These are phyloP conservation scores for Dexiosoma caninum DNA, from an alignment of 2,888 invertebrate species.

Conservation along the genomic window DNA sequence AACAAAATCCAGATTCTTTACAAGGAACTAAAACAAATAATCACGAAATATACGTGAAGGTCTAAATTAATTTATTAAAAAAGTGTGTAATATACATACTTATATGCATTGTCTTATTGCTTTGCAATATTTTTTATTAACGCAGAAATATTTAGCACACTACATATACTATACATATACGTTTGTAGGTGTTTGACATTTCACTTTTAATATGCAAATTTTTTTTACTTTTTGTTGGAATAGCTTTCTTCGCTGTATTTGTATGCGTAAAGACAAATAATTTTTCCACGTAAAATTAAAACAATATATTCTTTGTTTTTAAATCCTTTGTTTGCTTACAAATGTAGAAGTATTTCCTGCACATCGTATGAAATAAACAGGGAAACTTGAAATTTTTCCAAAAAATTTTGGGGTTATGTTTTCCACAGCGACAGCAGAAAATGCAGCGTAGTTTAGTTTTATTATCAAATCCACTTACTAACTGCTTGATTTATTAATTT, in stretches of 20 bases:
- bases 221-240: not conserved
- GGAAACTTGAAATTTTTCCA: slow-evolving; percentile 12
- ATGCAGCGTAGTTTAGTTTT: not conserved
- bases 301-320: slow-evolving; percentile 47
- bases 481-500: not conserved
- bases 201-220: slow-evolving; percentile 43
- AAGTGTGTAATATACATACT: no score
- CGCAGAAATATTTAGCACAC: not conserved
- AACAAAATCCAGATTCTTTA: slow-evolving; percentile 10
- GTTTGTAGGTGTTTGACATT: slow-evolving; percentile 18
- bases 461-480: not conserved
- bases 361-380: slow-evolving; percentile 4
- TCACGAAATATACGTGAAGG: slow-evolving; percentile 35
- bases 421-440: not conserved
- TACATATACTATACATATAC: not conserved
- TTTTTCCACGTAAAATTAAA: slow-evolving; percentile 21
- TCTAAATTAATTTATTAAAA: no score
- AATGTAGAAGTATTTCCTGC: slow-evolving; percentile 15
- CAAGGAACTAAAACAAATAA: not conserved
- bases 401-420: slow-evolving; percentile 54
- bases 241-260: not conserved
- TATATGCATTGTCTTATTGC: slow-evolving; percentile 16
- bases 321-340: slow-evolving; percentile 40
- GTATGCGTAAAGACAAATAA: not conserved
- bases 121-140: not conserved